Base-by-base conservation (phyloP, 2,113 vertebrate species). In the Piaya cayana region DNA sequence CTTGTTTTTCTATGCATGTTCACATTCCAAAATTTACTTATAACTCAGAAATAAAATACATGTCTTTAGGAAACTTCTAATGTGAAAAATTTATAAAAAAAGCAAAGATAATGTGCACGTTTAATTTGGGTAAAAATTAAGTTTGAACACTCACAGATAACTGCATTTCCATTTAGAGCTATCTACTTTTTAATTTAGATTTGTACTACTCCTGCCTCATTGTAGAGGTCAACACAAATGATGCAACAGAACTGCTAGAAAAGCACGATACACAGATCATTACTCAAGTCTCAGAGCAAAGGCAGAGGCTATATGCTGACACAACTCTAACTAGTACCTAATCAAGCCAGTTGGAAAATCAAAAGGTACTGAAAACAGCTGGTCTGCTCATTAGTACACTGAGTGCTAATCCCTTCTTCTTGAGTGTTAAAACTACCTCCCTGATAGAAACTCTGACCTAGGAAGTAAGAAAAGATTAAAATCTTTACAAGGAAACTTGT, bases 301-400 rank as follows among this genome's bases (percentile, higher is more conserved):
- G 43, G 30, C 20, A 45, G 43, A 17, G 63, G 20, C 37, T 83
- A 9, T 59, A 62, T 77, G 81, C 55, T 92, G 81, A 79, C 74
- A 86, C 37, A 86, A 59, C 15, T 34, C 50, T 65, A 79, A 29
- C 64, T 59, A 56, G 26, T 29, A 55, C 36, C n/a, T 84, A 39
- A 70, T 89, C 74, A 78, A 70, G 83, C 20, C 47, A 45, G 18
- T 4, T 71, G 26, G 39, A 93, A 92, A 93, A 95, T 88, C 53
- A 96, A 93, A 93, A 62, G 26, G 23, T 82, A 69, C 45, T 87
- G 52, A 59, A 83, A 42, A 30, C 43, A 94, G 47, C 39, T 19
- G 5, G 52, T 60, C 37, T 81, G 79, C 75, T 91, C 85, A 88
- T 94, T 88, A 91, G 45, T 39, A 39, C 32, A 59, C 23, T 21